A percentile compares a stretch with the other conserved stretches of the same genome.
These are phyloP conservation scores for Pavo muticus DNA, from an alignment of 2,113 vertebrate species.

Conservation along the genomic window DNA sequence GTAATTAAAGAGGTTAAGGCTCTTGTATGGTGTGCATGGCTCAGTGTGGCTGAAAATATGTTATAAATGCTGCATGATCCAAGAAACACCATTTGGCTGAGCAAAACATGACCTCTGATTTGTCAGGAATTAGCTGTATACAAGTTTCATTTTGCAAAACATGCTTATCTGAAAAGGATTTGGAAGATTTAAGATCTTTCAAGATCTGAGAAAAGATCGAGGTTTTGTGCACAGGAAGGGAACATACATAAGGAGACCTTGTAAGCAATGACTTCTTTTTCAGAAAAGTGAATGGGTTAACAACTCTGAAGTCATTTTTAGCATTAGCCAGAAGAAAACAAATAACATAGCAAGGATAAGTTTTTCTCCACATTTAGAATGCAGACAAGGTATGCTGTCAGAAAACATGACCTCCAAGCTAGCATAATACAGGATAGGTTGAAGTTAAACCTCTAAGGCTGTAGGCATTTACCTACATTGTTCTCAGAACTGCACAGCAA, in stretches of 20 bases:
- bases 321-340: neutral
- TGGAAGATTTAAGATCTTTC: neutral
- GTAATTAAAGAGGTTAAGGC: constrained; percentile 51
- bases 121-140: constrained; percentile 47
- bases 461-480: neutral
- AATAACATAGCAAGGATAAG: neutral
- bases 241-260: neutral
- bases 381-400: neutral
- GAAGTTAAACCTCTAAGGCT: neutral
- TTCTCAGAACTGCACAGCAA: neutral
- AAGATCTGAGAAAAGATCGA: neutral
- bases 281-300: neutral
- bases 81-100: constrained; percentile 53
- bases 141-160: constrained; percentile 21
- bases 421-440: accelerated
- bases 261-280: neutral
- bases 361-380: neutral
- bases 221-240: neutral
- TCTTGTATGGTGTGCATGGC: neutral
- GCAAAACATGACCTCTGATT: constrained; percentile 15
- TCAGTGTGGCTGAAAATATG: neutral
- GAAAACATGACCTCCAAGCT: neutral
- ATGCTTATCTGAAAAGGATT: neutral
- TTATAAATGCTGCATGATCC: neutral
- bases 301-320: neutral